Conservation (phyloP, 2,113 vertebrate genomes). For the Oreotrochilus melanogaster region DNA sequence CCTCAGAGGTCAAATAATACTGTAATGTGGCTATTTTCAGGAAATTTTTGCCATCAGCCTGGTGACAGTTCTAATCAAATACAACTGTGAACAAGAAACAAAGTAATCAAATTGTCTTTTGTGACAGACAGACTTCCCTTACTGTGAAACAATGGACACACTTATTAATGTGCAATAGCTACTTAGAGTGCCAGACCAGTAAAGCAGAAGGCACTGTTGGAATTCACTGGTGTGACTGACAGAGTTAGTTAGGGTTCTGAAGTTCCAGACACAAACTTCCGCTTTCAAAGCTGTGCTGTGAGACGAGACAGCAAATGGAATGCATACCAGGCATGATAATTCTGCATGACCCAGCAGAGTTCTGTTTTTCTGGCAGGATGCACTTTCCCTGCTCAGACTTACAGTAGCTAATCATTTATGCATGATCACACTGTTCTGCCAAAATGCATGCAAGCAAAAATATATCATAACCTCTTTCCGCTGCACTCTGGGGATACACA, state of each 20-base stretch:
- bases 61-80: not conserved
- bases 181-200: not conserved
- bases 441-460: slow-evolving; percentile 61
- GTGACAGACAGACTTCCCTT: not conserved
- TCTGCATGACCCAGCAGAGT: slow-evolving; percentile 5
- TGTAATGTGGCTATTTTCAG: not conserved
- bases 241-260: not conserved
- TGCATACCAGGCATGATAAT: not conserved
- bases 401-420: slow-evolving; percentile 64
- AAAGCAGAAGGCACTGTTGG: not conserved
- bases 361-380: slow-evolving; percentile 38
- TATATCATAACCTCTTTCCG: slow-evolving; percentile 40
- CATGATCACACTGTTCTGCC: slow-evolving; percentile 18
- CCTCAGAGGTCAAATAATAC: not conserved
- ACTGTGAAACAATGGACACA: not conserved
- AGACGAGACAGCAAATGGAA: not conserved
- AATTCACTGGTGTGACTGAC: not conserved
- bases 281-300: not conserved
- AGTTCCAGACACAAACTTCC: not conserved
- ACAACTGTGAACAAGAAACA: not conserved
- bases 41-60: not conserved
- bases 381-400: slow-evolving; percentile 30
- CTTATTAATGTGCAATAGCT: not conserved
- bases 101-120: not conserved
- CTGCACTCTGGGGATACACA: not conserved